Conservation (phyloP, 2,797 vertebrate species). For the Zenarchopterus dispar region DNA sequence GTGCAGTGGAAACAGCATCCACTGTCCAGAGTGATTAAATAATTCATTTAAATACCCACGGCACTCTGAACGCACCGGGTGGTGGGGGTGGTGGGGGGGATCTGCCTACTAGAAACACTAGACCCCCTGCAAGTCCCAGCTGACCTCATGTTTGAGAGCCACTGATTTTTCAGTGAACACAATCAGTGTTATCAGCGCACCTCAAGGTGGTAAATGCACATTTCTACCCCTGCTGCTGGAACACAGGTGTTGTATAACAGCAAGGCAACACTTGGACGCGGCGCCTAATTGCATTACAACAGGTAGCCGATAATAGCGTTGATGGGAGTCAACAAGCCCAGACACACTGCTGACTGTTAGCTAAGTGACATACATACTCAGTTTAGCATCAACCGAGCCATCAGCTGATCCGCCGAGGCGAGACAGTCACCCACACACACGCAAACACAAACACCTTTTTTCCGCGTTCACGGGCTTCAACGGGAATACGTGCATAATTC, state of each 20-base stretch:
- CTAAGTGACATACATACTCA: constrained; percentile 69
- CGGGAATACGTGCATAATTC: constrained; percentile 16
- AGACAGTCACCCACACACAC: constrained; percentile 18
- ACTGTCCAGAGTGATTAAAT: not conserved
- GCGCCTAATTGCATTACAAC: constrained; percentile 72
- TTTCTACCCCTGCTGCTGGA: constrained; percentile 33
- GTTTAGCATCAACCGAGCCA: constrained; percentile 61
- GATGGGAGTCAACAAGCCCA: constrained; percentile 52
- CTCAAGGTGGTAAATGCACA: constrained; percentile 28
- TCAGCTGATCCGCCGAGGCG: constrained; percentile 63
- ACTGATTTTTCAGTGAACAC: constrained; percentile 46
- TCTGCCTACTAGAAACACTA: not conserved
- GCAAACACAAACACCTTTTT: constrained; percentile 20
- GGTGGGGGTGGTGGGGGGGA: too few species aligned
- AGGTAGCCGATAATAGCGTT: constrained; percentile 64
- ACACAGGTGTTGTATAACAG: constrained; percentile 22
- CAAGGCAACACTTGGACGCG: constrained; percentile 38
- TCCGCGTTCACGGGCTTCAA: constrained; percentile 2
- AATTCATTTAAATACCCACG: constrained; percentile 1
- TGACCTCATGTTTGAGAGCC: constrained; percentile 25
- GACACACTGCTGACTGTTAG: constrained; percentile 56
- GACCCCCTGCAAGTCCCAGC: constrained; percentile 15
- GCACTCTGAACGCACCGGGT: not conserved
- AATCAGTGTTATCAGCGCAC: constrained; percentile 39
- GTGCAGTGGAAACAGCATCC: constrained; percentile 8